Conservation (phyloP, 2,113 vertebrate genomes). For the Pseudorhombus dupliciocellatus region DNA sequence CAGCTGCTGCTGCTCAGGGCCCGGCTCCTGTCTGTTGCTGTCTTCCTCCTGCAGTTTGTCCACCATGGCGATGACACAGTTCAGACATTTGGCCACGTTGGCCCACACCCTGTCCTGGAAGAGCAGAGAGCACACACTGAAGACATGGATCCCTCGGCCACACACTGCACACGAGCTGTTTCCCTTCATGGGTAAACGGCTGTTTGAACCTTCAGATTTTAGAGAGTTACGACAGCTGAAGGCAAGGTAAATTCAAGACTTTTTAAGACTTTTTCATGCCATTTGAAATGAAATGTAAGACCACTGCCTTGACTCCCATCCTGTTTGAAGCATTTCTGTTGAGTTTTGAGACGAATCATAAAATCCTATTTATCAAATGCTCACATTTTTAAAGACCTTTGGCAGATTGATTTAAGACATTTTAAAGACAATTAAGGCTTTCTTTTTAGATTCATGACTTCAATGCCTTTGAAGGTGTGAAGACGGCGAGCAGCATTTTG, state of each 20-base stretch:
- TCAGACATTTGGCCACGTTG: constrained; percentile 93
- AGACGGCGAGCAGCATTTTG: constrained; percentile 39
- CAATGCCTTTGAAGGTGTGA: constrained; percentile 35
- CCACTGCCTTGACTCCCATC: too few species aligned
- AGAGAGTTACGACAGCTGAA: too few species aligned
- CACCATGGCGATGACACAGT: constrained; percentile 94
- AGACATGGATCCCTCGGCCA: background rate
- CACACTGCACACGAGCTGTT: background rate
- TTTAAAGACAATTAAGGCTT: too few species aligned
- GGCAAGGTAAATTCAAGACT: too few species aligned
- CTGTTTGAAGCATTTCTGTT: too few species aligned
- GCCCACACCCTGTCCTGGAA: constrained; percentile 97
- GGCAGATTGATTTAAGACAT: too few species aligned
- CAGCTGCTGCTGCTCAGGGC: constrained; percentile 74
- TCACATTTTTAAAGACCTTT: too few species aligned
- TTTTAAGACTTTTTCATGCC: too few species aligned
- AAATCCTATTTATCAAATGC: too few species aligned
- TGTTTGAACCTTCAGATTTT: constrained; percentile 34
- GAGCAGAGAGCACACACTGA: constrained; percentile 56
- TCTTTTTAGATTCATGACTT: too few species aligned
- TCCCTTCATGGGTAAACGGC: constrained; percentile 16
- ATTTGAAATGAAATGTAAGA: too few species aligned
- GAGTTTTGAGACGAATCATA: too few species aligned
- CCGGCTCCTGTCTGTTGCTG: constrained; percentile 60
- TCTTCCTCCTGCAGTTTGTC: constrained; percentile 91